Evolutionary conservation across 2,113 vertebrate species (phyloP), one percentile per base, ranked within the genome.

Genomic region (Saccopteryx bilineata): DNA sequence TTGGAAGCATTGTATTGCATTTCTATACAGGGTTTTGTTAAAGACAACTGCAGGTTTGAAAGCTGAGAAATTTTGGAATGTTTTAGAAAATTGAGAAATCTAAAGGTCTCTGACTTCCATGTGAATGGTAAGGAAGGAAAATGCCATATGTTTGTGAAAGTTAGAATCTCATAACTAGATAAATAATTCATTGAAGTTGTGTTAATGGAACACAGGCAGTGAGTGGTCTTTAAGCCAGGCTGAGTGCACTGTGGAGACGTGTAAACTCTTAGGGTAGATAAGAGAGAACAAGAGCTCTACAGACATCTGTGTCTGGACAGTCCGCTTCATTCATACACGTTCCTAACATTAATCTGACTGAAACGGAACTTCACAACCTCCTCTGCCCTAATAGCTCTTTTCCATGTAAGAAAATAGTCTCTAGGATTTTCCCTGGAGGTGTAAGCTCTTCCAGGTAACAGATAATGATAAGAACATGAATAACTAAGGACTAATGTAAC

Each of bases 1-100:
- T 33, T 63, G 39, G 31, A 82, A 60, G 39, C 11, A 14, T 50
- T 88, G 69, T 23, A 46, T 65, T 82, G 19, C 7, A 81, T 95
- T 90, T 87, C 71, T 82, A 74, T 69, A 76, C n/a, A 72, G 33
- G 7, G 3, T 88, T 84, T 94, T 95, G 17, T 92, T 96, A 52
- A 71, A 95, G 54, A 85, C 75, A 66, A 69, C 4, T 66, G 6
- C 39, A 50, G n/a, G 19, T 89, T 81, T 96, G 80, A 93, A 93
- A 90, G 24, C 28, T 63, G 39, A 86, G 87, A 86, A 89, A 88
- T 50, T 50, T 21, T 78, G 28, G 66, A 63, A 68, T 76, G 19
- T 31, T 91, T 92, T 54, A 24, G 58, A 86, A 88, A 31, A 56
- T 1, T 46, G 33, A 79, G 61, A 58, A 69, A 90, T 63, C 9